Evolutionary conservation across 2,888 invertebrate genomes (phyloP).

Genomic region (Caradrina kadenii): DNA sequence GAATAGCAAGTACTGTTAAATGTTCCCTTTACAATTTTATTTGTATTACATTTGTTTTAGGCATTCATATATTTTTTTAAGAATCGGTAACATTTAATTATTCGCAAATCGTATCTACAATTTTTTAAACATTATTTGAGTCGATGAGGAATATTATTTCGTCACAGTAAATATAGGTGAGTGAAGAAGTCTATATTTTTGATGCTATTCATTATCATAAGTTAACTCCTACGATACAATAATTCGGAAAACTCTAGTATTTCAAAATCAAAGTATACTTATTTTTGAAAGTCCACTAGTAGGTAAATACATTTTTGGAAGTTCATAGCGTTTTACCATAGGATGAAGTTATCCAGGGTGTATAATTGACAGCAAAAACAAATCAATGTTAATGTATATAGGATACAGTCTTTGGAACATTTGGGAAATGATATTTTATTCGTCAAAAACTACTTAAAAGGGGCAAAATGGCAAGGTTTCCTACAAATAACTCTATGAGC

Average conservation of each 20-base stretch:
- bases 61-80: slow-evolving; percentile 19
- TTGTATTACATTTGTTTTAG: slow-evolving; percentile 5
- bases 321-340: slow-evolving; percentile 23
- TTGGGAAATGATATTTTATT: slow-evolving; percentile 23
- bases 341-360: slow-evolving; percentile 17
- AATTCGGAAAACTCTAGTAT: slow-evolving; percentile 61
- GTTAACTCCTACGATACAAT: slow-evolving; percentile 59
- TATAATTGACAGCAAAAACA: slow-evolving; percentile 59
- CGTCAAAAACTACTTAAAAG: slow-evolving; percentile 13
- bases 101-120: slow-evolving; percentile 17
- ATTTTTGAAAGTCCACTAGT: slow-evolving; percentile 15
- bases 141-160: slow-evolving; percentile 10
- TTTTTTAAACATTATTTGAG: slow-evolving; percentile 10
- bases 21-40: slow-evolving; percentile 40
- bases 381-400: slow-evolving; percentile 17
- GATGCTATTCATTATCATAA: slow-evolving; percentile 29
- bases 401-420: slow-evolving; percentile 49
- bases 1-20: slow-evolving; percentile 30
- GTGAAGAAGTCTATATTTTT: slow-evolving; percentile 18
- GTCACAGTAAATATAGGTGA: slow-evolving; percentile 1
- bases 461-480: slow-evolving; percentile 28
- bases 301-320: slow-evolving; percentile 31
- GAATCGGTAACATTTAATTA: slow-evolving; percentile 1
- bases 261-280: slow-evolving; percentile 34
- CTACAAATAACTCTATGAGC: slow-evolving; percentile 26